Evolutionary conservation across 2,113 vertebrate species (phyloP).

Genomic region (Hyla sarda): DNA sequence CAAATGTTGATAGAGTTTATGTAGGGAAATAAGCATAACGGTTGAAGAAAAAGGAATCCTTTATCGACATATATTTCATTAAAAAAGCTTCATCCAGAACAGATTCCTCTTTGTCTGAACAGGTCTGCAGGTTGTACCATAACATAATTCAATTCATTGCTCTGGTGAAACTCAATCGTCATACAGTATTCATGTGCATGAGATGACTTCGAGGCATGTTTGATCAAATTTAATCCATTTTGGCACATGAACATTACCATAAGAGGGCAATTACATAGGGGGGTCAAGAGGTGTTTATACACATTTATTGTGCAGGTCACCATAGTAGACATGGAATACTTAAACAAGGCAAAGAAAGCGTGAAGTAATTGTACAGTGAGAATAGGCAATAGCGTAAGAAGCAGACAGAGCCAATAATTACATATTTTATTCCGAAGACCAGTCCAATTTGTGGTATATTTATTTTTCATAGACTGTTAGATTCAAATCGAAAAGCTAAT

Average conservation of each 20-base stretch:
- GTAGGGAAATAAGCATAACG: neutral
- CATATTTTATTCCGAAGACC: constrained; percentile 31
- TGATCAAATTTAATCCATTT: constrained; percentile 42
- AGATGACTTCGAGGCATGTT: constrained; percentile 45
- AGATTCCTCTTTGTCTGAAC: constrained; percentile 36
- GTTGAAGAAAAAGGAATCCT: neutral
- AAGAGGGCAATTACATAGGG: constrained; percentile 45
- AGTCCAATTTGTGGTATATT: constrained; percentile 48
- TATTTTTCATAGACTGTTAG: constrained; percentile 48
- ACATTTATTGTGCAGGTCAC: constrained; percentile 13
- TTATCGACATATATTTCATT: constrained; percentile 6
- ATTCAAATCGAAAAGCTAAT: constrained; percentile 43
- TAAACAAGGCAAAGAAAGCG: constrained; percentile 19
- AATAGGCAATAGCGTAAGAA: neutral
- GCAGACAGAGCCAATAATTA: constrained; percentile 12
- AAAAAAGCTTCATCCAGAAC: constrained; percentile 24
- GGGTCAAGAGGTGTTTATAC: constrained; percentile 49
- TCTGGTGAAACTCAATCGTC: constrained; percentile 39
- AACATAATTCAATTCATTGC: constrained; percentile 43
- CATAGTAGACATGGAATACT: constrained; percentile 13
- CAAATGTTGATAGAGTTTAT: neutral
- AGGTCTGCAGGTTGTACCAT: constrained; percentile 18
- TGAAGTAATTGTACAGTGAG: neutral
- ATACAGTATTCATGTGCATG: constrained; percentile 35
- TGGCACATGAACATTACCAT: constrained; percentile 46